These are phyloP conservation scores for Chloroceryle aenea DNA, from an alignment of 2,113 vertebrate species.

Conservation along the genomic window DNA sequence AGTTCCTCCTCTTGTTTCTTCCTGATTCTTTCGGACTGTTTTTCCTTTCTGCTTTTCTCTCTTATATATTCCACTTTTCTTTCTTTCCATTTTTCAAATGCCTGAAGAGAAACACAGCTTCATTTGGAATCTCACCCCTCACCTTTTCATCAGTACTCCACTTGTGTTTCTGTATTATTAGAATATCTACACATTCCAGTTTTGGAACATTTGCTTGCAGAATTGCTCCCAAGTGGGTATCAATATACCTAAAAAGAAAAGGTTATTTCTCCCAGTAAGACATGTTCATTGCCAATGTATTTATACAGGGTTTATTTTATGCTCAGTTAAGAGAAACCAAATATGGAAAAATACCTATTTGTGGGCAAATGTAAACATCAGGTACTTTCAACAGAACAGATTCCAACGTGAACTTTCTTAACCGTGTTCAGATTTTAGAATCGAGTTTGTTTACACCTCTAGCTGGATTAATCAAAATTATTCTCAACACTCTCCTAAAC, in stretches of 20 bases:
- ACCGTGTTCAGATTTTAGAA: neutral
- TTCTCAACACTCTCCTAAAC: neutral
- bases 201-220: neutral
- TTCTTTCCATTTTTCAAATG: slow-evolving; percentile 92
- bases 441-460: neutral
- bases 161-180: neutral
- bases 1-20: slow-evolving; percentile 80
- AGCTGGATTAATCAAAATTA: neutral
- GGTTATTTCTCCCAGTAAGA: neutral
- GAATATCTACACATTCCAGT: neutral
- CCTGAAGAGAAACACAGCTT: slow-evolving; percentile 71
- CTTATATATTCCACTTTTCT: slow-evolving; percentile 80
- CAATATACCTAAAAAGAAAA: neutral
- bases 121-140: neutral
- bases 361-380: neutral
- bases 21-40: slow-evolving; percentile 77
- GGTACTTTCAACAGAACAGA: neutral
- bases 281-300: neutral
- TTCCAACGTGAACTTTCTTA: neutral
- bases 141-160: neutral
- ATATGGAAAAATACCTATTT: neutral
- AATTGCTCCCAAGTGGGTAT: neutral
- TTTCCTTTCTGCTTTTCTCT: slow-evolving; percentile 81
- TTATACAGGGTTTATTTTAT: neutral
- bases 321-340: neutral